phyloP scores from a whole-genome alignment of 2,888 invertebrate species.

The Schizotus pectinicornis region DNA sequence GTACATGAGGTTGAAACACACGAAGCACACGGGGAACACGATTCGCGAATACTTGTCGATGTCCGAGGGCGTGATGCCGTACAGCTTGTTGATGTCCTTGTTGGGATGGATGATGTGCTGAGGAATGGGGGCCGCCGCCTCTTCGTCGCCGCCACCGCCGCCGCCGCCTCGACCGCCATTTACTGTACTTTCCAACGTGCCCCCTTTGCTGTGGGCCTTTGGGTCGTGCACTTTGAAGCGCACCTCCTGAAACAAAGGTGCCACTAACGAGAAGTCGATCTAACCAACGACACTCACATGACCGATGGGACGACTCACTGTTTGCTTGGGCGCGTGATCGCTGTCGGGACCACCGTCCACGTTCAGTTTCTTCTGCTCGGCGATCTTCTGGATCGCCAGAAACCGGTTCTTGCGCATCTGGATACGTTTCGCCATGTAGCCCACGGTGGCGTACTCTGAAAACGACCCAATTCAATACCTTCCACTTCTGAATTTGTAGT shows the following conservation, averaged over 20 bases:
- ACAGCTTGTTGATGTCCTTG: constrained; percentile 90
- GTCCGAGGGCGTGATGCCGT: constrained; percentile 94
- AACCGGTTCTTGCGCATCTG: constrained; percentile 95
- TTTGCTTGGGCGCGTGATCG: constrained; percentile 80
- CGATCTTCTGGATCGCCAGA: constrained; percentile 88
- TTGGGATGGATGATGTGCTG: constrained; percentile 85
- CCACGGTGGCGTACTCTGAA: constrained; percentile 96
- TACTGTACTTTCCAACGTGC: constrained; percentile 88
- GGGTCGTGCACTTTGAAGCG: constrained; percentile 95
- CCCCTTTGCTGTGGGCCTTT: constrained; percentile 91
- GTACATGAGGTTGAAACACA: constrained; percentile 98
- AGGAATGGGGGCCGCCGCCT: constrained; percentile 70
- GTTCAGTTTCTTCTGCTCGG: constrained; percentile 88
- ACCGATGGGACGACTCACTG: constrained; percentile 65
- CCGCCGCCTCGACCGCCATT: constrained; percentile 75
- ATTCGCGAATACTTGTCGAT: constrained; percentile 99
- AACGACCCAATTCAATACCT: constrained; percentile 39
- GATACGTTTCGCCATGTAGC: constrained; percentile 96
- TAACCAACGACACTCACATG: constrained; percentile 43
- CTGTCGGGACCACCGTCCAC: constrained; percentile 77
- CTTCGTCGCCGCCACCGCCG: constrained; percentile 62
- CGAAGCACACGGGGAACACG: constrained; percentile 97
- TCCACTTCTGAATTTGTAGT: no score
- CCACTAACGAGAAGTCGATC: constrained; percentile 62
- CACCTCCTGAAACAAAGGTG: constrained; percentile 83